Evolutionary conservation across 1,140 invertebrate species (phyloP), one percentile per base, ranked within the genome.

Genomic region (Pinna nobilis): DNA sequence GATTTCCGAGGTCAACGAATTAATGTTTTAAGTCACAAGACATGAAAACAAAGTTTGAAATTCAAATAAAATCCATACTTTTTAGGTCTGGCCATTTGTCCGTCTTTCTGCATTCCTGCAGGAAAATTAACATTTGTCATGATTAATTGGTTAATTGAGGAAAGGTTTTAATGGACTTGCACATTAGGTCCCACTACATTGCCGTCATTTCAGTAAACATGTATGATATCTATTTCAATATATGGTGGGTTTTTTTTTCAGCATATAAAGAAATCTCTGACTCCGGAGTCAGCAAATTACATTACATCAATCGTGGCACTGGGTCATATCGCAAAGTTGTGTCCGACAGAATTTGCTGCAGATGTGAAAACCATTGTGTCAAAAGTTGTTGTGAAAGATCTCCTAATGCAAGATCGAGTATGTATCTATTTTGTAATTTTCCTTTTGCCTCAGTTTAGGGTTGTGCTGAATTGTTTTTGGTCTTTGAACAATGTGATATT

Each of bases 361-460:
- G 84, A 95, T 86, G 96, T 98, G 75, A 98, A 98, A 89, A 95
- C 95, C 87, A 95, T 98, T 84, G 94, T 99, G 50, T 97, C 96
- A 3, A 93, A 97, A 89, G 95, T 96, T 90, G 95, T 99, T 86
- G 96, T 98, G 1, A 98, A 98, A 90, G 96, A 98, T 85, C 91
- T 98, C 1, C 90, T 99, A 25, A 96, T 98, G 76, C 95, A 97
- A 84, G 95, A 96, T 84, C 83, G 84, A 80, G 88, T 88, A 79
- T 76, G 79, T 60, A n/a, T n/a, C n/a, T n/a, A n/a, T n/a, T n/a
- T 3, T 20, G 37, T 53, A 13, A 5, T 44, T 1, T 32, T 4
- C 3, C 3, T 37, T 7, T 60, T 3, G 32, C 20, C n/a, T n/a
- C n/a, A n/a, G n/a, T n/a, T n/a, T n/a, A n/a, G n/a, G n/a, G n/a